Percentiles rank a stretch among this genome's conserved stretches.
Conservation (phyloP, 1,140 invertebrate species). For the Acromyrmex heyeri region DNA sequence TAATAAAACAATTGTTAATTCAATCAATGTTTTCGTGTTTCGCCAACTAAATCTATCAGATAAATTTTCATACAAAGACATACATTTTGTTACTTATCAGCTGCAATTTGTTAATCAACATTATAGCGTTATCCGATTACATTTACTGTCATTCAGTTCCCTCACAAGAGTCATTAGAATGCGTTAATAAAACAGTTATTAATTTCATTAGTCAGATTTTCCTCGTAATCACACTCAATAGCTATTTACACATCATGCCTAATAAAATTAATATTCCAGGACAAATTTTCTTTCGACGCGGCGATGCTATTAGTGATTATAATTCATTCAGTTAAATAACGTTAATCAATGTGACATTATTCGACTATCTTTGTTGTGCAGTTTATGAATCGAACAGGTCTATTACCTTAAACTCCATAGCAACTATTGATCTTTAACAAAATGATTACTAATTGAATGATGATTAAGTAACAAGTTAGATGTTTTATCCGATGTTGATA, state of each 20-base stretch:
- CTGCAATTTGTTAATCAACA: slow-evolving; percentile 46
- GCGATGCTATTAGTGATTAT: neutral
- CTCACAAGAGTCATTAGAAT: slow-evolving; percentile 11
- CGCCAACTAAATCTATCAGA: slow-evolving; percentile 25
- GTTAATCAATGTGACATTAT: neutral
- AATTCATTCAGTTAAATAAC: slow-evolving; percentile 25
- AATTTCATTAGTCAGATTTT: slow-evolving; percentile 41
- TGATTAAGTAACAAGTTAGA: neutral
- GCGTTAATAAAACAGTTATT: slow-evolving; percentile 51
- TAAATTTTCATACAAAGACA: slow-evolving; percentile 45
- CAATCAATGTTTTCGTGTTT: slow-evolving; percentile 22
- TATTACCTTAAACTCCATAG: neutral
- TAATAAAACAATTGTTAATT: slow-evolving; percentile 49
- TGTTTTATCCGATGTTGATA: slow-evolving; percentile 20
- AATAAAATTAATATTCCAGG: slow-evolving; percentile 54
- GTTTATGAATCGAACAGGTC: too few relatives aligned
- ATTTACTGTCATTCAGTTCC: slow-evolving; percentile 38
- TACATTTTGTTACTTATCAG: slow-evolving; percentile 33
- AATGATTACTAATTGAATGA: neutral
- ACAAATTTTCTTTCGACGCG: slow-evolving; percentile 18
- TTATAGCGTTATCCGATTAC: slow-evolving; percentile 47
- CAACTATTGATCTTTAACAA: neutral
- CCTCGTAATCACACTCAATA: slow-evolving; percentile 17
- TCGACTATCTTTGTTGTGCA: neutral
- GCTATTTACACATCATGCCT: slow-evolving; percentile 6